Evolutionary conservation across 1,140 invertebrate species (phyloP).

Genomic region (Homarus americanus): DNA sequence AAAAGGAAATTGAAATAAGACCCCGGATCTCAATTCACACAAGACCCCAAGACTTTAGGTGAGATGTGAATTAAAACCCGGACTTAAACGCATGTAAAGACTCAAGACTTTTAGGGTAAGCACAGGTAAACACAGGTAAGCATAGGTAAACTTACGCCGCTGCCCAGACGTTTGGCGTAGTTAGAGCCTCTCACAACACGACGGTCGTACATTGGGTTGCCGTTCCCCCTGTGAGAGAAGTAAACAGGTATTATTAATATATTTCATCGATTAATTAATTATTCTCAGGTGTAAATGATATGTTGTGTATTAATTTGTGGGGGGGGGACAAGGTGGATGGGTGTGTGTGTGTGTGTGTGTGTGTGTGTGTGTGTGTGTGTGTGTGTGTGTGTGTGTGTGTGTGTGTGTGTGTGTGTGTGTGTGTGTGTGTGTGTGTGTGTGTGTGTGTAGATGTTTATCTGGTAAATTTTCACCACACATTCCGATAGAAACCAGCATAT

Average conservation of each 20-base stretch:
- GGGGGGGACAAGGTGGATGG: background rate
- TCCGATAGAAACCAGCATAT: no score
- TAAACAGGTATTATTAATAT: background rate
- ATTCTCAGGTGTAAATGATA: background rate
- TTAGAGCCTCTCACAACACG: constrained; percentile 50
- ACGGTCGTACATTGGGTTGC: constrained; percentile 60
- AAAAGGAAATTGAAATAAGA: no score
- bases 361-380: constrained; percentile 34
- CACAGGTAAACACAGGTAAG: no score
- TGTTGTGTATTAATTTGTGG: background rate
- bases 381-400: constrained; percentile 31
- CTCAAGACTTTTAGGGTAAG: no score
- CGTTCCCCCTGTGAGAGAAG: constrained; percentile 44
- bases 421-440: constrained; percentile 36
- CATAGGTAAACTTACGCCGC: constrained; percentile 27
- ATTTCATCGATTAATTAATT: no score
- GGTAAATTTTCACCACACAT: background rate
- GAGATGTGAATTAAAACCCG: no score
- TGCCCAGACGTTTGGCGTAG: constrained; percentile 36
- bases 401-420: constrained; percentile 20
- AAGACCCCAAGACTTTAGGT: no score
- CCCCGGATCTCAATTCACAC: no score
- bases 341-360: constrained; percentile 27
- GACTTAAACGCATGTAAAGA: no score
- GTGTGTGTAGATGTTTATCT: constrained; percentile 17